Percentiles rank a stretch among this genome's conserved stretches.
phyloP scores from a whole-genome alignment of 2,113 vertebrate species.

The Toxostoma redivivum region DNA sequence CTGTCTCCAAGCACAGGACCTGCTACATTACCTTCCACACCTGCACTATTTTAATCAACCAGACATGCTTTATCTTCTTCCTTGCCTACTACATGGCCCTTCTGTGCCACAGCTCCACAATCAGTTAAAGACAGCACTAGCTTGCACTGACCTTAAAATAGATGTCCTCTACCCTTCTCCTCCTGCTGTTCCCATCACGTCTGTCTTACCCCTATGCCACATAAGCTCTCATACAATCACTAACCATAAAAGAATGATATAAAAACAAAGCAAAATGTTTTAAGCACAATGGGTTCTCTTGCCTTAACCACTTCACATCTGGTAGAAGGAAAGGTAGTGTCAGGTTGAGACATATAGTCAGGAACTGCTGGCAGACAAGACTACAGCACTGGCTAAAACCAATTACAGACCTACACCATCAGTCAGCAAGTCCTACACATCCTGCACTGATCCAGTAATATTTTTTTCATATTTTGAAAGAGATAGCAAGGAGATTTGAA shows the following conservation, averaged over 20 bases:
- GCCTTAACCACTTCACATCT: not conserved
- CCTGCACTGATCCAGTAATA: not conserved
- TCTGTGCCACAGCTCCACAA: not conserved
- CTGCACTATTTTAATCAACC: conserved; percentile 51
- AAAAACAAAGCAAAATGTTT: not conserved
- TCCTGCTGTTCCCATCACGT: not conserved
- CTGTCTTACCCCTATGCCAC: not conserved
- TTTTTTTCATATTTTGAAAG: not conserved
- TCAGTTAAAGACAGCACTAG: not conserved
- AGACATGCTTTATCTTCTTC: conserved; percentile 4
- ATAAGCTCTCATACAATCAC: not conserved
- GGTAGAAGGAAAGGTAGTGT: not conserved
- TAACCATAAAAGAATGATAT: not conserved
- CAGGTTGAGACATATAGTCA: not conserved
- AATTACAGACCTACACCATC: not conserved
- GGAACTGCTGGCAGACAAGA: not conserved
- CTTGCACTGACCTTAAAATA: conserved; percentile 4
- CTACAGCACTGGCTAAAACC: not conserved
- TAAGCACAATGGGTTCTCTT: not conserved
- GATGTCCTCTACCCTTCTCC: not conserved
- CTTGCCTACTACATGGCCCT: not conserved
- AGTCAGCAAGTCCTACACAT: not conserved
- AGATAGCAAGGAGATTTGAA: not conserved
- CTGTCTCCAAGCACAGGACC: not conserved
- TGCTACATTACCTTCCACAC: conserved; percentile 21